These are phyloP conservation scores for Pseudomyrmex concolor DNA, from an alignment of 1,140 invertebrate genomes.

Conservation along the genomic window DNA sequence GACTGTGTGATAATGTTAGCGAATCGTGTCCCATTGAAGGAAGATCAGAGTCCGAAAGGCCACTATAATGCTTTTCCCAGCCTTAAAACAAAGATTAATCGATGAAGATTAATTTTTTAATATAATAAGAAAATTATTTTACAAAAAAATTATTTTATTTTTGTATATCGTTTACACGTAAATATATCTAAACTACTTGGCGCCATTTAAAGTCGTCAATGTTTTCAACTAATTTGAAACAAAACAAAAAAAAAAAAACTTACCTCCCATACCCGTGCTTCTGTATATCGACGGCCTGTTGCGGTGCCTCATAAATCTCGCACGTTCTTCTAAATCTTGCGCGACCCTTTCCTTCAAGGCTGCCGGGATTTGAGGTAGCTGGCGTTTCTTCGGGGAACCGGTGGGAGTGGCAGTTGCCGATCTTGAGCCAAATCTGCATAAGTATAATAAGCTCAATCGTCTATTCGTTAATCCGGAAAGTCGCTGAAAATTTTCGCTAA, in stretches of 20 bases:
- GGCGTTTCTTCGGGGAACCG: constrained; percentile 97
- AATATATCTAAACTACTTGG: too few species aligned
- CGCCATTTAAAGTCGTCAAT: too few species aligned
- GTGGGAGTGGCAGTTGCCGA: constrained; percentile 97
- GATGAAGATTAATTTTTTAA: neutral
- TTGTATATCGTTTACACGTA: too few species aligned
- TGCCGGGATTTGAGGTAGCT: constrained; percentile 95
- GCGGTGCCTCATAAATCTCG: constrained; percentile 89
- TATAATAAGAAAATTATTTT: too few species aligned
- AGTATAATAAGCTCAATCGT: neutral
- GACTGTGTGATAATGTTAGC: constrained; percentile 83
- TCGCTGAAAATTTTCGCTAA: constrained; percentile 1
- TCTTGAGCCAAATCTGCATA: constrained; percentile 90
- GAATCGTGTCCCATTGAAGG: constrained; percentile 84
- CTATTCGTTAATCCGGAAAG: neutral
- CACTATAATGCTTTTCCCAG: constrained; percentile 92
- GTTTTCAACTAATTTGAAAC: too few species aligned
- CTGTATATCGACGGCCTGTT: constrained; percentile 89
- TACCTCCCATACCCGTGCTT: constrained; percentile 88
- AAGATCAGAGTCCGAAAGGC: constrained; percentile 93
- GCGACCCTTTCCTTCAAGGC: constrained; percentile 89
- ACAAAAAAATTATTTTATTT: too few species aligned
- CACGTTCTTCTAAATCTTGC: constrained; percentile 94
- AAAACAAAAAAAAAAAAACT: constrained; percentile 41
- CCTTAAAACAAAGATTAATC: constrained; percentile 79